Evolutionary conservation across 2,888 invertebrate species (phyloP), one percentile per base, ranked within the genome.

Genomic region (Pheosia gnoma): DNA sequence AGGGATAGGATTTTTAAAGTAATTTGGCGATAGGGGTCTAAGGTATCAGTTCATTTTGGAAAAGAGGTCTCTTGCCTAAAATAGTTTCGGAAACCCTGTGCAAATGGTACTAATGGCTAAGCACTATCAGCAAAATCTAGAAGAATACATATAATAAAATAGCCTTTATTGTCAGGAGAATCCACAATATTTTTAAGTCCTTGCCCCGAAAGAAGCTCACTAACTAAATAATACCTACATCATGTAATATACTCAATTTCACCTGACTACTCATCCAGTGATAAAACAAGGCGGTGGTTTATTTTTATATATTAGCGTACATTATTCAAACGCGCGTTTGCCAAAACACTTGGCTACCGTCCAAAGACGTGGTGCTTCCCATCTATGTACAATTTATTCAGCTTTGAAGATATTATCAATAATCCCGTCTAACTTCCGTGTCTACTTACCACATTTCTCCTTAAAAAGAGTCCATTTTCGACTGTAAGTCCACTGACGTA

Each of bases 361-460:
- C 85, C 87, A 83, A 78, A 79, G 78, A 66, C 77, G 66, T 70
- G 74, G 66, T 77, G 71, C 65, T 78, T 72, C 71, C 79, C 79
- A 80, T 82, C 81, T 78, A 79, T 80, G 82, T 80, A 75, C 70
- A 70, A 67, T 72, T 72, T 69, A 55, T 71, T 72, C 65, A 67
- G 59, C 65, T 63, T 58, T 70, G 67, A 68, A 68, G 68, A 78
- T 74, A 25, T 73, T 79, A 45, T 57, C 57, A 45, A 45, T 57
- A 45, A 45, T 45, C n/a, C 36, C 45, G 25, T 36, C 25, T 45
- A 55, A 13, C 8, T 57, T 57, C 57, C 57, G 57, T 45, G 57
- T 57, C 4, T 36, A 7, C n/a, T 8, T 10, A 25, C 25, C 25
- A 25, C 25, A 9, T 25, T 51, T 51, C 25, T 25, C 9, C 25